Evolutionary conservation across 2,888 invertebrate species (phyloP).

Genomic region (Aspidiotus rigidus): DNA sequence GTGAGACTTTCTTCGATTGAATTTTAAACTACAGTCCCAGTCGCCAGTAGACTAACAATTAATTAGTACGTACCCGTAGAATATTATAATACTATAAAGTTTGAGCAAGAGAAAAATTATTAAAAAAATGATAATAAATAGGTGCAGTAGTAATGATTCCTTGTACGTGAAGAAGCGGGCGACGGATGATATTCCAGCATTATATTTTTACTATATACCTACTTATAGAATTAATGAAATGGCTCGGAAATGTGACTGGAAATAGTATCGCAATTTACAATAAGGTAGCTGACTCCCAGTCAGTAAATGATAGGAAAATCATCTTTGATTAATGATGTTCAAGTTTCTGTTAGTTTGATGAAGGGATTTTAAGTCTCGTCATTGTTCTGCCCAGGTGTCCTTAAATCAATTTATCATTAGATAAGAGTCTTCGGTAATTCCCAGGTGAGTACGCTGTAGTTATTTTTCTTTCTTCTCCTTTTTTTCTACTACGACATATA

Average conservation of each 20-base stretch:
- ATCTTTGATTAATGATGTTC: slow-evolving; percentile 31
- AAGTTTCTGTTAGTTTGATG: not conserved
- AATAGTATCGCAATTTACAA: slow-evolving; percentile 9
- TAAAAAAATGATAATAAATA: no score
- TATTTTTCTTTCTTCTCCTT: not conserved
- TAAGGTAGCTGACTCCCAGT: not conserved
- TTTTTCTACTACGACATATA: not conserved
- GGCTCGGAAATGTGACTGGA: slow-evolving; percentile 4
- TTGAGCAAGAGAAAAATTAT: no score
- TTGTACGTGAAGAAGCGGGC: no score
- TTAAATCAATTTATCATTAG: slow-evolving; percentile 29
- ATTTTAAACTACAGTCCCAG: no score
- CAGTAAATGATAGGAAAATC: slow-evolving; percentile 29
- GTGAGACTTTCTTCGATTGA: no score
- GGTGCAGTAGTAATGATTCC: no score
- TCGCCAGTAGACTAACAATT: no score
- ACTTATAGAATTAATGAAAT: slow-evolving; percentile 11
- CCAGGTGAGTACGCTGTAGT: not conserved
- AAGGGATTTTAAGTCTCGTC: slow-evolving; percentile 30
- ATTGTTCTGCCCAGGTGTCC: slow-evolving; percentile 31
- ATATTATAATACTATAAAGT: no score
- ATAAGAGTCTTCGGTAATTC: slow-evolving; percentile 8
- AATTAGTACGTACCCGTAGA: no score
- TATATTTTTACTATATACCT: no score
- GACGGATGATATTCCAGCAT: no score